A percentile compares a stretch with the other conserved stretches of the same genome.
These are phyloP conservation scores for Dasypolia templi DNA, from an alignment of 2,888 invertebrate genomes.

Conservation along the genomic window DNA sequence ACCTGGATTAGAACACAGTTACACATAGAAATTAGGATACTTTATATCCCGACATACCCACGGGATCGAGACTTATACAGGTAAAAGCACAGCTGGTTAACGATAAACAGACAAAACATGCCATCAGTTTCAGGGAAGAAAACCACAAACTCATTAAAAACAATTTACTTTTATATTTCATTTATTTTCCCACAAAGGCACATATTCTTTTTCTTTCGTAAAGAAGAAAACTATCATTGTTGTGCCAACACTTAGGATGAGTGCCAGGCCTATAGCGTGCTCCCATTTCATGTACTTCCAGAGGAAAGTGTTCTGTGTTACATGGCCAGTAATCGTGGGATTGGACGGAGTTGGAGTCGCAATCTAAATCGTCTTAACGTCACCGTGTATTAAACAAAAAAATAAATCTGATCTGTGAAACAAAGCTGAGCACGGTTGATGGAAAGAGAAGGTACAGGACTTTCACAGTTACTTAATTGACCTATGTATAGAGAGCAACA, in stretches of 20 bases:
- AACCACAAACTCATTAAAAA: not conserved
- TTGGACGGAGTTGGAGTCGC: not conserved
- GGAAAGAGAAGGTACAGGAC: not conserved
- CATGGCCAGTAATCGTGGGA: not conserved
- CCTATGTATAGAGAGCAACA: not conserved
- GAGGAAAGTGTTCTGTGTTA: not conserved
- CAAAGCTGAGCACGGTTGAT: not conserved
- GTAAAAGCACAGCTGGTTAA: too few relatives aligned
- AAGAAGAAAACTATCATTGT: conserved; percentile 4
- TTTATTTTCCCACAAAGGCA: too few relatives aligned
- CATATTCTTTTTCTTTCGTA: not conserved
- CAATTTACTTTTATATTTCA: not conserved
- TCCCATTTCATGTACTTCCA: conserved; percentile 12
- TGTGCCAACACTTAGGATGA: not conserved
- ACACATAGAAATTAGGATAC: too few relatives aligned
- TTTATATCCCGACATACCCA: too few relatives aligned
- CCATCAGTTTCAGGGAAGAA: not conserved
- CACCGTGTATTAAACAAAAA: not conserved
- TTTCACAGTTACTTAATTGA: not conserved
- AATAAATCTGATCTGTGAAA: conserved; percentile 8
- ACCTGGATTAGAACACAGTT: too few relatives aligned
- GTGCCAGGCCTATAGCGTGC: not conserved
- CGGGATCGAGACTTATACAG: too few relatives aligned
- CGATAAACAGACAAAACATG: not conserved
- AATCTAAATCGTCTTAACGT: not conserved